phyloP scores from a whole-genome alignment of 2,113 vertebrate species.

The Labeo rohita region DNA sequence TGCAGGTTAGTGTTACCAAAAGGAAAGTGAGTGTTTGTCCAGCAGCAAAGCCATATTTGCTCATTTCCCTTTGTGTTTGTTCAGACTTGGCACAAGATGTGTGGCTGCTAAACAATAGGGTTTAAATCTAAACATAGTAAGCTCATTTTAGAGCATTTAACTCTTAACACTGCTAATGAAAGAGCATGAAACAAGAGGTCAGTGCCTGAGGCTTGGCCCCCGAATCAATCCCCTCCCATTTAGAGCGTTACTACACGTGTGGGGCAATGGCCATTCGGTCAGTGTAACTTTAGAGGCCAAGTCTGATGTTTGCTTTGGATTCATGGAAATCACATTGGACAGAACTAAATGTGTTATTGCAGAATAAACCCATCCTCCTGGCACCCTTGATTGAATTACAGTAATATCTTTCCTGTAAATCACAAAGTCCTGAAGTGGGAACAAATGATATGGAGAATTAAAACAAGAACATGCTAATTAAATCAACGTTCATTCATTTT shows the following conservation, averaged over 20 bases:
- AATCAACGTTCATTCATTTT: constrained; percentile 9
- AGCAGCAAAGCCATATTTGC: neutral
- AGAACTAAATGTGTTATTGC: constrained; percentile 33
- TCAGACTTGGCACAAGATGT: constrained; percentile 17
- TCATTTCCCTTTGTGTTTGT: neutral
- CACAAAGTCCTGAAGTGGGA: neutral
- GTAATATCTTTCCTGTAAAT: constrained; percentile 37
- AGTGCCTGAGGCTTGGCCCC: constrained; percentile 28
- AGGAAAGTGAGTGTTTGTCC: neutral
- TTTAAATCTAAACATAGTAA: constrained; percentile 39
- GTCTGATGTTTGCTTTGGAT: constrained; percentile 46
- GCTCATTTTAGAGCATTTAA: constrained; percentile 41
- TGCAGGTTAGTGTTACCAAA: neutral
- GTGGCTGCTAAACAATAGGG: constrained; percentile 18
- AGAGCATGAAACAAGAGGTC: constrained; percentile 25
- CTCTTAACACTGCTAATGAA: constrained; percentile 11
- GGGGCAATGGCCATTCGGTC: constrained; percentile 22
- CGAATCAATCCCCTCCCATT: constrained; percentile 54
- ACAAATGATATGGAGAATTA: constrained; percentile 36
- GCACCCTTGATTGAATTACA: constrained; percentile 46
- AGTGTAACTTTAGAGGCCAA: constrained; percentile 1
- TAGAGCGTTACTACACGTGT: constrained; percentile 46
- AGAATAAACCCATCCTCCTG: constrained; percentile 38
- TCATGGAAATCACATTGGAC: constrained; percentile 42
- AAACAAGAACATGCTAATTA: constrained; percentile 23